A percentile compares a stretch with the other conserved stretches of the same genome.
phyloP scores from a whole-genome alignment of 2,888 invertebrate genomes.

The Tinea pellionella region DNA sequence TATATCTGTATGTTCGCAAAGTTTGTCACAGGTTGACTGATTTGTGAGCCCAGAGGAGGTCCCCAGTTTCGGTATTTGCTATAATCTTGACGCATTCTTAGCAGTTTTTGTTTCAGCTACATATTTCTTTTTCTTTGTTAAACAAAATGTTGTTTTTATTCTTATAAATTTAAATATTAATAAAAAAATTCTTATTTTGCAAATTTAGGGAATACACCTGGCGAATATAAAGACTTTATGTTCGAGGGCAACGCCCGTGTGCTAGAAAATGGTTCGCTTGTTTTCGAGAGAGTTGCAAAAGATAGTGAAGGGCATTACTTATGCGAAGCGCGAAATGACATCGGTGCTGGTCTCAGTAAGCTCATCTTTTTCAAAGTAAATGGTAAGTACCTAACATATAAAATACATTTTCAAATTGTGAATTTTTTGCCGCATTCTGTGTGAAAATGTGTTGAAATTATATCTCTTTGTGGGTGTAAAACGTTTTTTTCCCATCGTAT shows the following conservation, averaged over 20 bases:
- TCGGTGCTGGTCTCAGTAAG: constrained; percentile 92
- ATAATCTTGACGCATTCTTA: too few species aligned
- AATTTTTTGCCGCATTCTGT: background rate
- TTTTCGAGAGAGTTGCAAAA: constrained; percentile 85
- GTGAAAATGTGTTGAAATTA: background rate
- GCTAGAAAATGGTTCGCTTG: constrained; percentile 85
- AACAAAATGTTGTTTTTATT: too few species aligned
- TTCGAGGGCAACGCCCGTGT: constrained; percentile 82
- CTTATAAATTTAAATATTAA: too few species aligned
- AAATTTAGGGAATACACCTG: constrained; percentile 69
- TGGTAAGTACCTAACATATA: constrained; percentile 71
- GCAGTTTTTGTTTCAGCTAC: too few species aligned
- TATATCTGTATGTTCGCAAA: too few species aligned
- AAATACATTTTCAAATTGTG: background rate
- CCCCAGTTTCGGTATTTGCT: too few species aligned
- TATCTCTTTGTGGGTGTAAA: too few species aligned
- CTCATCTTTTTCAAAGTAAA: constrained; percentile 91
- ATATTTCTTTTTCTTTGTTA: too few species aligned
- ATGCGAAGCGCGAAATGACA: constrained; percentile 93
- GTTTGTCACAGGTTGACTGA: too few species aligned
- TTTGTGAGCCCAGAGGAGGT: too few species aligned
- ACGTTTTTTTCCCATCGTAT: too few species aligned
- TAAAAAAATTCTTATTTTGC: too few species aligned
- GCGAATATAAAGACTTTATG: constrained; percentile 86
- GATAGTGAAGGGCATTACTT: constrained; percentile 91